Base-by-base conservation (phyloP, 2,797 vertebrate species). In the Ceryle rudis region DNA sequence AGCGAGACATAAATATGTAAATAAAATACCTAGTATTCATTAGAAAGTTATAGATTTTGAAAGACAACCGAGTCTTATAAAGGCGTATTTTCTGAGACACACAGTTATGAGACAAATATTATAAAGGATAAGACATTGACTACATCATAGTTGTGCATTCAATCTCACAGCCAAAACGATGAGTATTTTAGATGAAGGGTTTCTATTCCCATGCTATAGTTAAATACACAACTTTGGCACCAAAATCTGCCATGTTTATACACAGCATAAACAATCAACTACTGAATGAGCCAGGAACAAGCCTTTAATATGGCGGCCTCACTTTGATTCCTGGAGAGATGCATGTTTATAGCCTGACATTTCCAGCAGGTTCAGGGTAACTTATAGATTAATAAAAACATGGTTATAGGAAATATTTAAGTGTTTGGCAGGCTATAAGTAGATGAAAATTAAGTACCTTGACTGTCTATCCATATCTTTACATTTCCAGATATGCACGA, bases 201-300 rank as follows among this genome's bases (percentile, higher is more conserved):
- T 52, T 28, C 15, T 17, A 52, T 28, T 28, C 51, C 28, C 26
- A 17, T 52, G 26, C 15, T 29, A 14, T 29, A 51, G 49, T 51
- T 26, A 60, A 71, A 52, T 1, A 20, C 2, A 19, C 21, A 29
- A 0, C 15, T 18, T n/a, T 18, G 9, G 8, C 21, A 37, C 8
- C 21, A 31, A 39, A 70, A 35, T 7, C 41, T 22, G 23, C 9
- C 10, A 33, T 46, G 15, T 29, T 67, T 8, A 39, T 14, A 14
- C 5, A 16, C 5, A 17, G 2, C 55, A 44, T 14, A 15, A 72
- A 57, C 10, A 71, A 52, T 15, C 21, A 75, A 31, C 3, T 9
- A 15, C 23, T 26, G 23, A 72, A 28, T 0, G 3, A 80, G 41
- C 35, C 72, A n/a, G 7, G 10, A 77, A 39, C 0, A 0, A 39